Conservation (phyloP, 2,888 invertebrate genomes). For the Agrilus mali region DNA sequence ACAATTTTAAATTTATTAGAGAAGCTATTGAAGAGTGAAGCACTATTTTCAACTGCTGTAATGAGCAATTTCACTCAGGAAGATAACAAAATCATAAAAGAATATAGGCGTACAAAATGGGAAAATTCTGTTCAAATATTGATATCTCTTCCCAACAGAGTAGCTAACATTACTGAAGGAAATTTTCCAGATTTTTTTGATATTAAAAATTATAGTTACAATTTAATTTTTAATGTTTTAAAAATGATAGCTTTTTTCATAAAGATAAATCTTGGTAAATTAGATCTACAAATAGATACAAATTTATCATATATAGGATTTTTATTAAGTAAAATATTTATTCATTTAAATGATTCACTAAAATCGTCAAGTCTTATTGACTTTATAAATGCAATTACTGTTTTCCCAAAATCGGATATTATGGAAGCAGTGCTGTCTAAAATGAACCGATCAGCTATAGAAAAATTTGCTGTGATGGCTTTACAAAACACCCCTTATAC, state of each 20-base stretch:
- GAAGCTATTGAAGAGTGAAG: conserved; percentile 42
- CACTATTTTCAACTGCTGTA: conserved; percentile 38
- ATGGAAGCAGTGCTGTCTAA: conserved; percentile 40
- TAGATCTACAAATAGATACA: conserved; percentile 24
- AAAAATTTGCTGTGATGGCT: conserved; percentile 42
- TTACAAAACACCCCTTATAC: conserved; percentile 40
- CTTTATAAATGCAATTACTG: conserved; percentile 31
- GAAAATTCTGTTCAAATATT: conserved; percentile 47
- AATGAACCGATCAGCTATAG: conserved; percentile 46
- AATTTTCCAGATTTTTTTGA: conserved; percentile 45
- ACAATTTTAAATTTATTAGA: conserved; percentile 35
- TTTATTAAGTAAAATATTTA: conserved; percentile 48
- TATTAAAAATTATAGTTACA: conserved; percentile 42
- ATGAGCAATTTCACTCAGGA: conserved; percentile 8
- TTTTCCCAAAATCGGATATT: conserved; percentile 17
- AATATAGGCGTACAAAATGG: conserved; percentile 28
- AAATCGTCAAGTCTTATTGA: conserved; percentile 35
- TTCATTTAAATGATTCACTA: conserved; percentile 40
- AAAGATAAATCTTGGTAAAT: conserved; percentile 21
- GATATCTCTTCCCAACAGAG: conserved; percentile 52
- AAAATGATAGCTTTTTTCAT: conserved; percentile 49
- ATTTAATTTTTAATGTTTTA: conserved; percentile 47
- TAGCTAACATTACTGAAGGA: conserved; percentile 53
- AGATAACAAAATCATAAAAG: conserved; percentile 10
- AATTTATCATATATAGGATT: conserved; percentile 15